Conservation (phyloP, 2,888 invertebrate species). For the Chymomyza procnemis region DNA sequence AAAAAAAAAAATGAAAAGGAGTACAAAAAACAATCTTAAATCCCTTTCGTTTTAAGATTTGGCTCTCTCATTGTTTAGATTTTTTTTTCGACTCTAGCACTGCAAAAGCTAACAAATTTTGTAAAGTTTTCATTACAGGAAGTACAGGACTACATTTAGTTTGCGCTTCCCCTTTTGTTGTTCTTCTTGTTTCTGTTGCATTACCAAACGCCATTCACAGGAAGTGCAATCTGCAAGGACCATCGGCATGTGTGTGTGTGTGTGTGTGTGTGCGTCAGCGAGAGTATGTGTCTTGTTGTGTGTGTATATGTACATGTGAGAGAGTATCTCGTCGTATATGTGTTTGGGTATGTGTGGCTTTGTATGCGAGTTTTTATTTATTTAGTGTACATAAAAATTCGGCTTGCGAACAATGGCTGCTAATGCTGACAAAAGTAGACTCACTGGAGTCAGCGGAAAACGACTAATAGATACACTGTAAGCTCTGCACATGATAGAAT, state of each 20-base stretch:
- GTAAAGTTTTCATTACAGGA: slow-evolving; percentile 70
- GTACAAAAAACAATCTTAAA: background rate
- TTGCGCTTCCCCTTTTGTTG: slow-evolving; percentile 40
- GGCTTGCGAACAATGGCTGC: background rate
- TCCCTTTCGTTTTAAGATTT: background rate
- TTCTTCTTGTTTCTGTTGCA: slow-evolving; percentile 1
- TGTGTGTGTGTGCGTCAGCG: background rate
- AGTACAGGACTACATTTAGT: slow-evolving; percentile 61
- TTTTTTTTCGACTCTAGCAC: background rate
- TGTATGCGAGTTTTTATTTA: background rate
- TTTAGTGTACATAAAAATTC: background rate
- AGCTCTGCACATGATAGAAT: too few relatives aligned
- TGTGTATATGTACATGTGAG: background rate
- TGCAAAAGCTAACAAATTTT: slow-evolving; percentile 17
- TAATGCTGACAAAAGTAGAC: background rate
- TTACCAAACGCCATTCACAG: background rate
- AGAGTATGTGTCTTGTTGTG: background rate
- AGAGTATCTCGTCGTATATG: background rate
- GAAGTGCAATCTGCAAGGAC: background rate
- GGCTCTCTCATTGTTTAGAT: background rate
- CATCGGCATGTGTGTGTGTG: background rate
- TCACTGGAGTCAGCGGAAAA: background rate
- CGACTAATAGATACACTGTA: too few relatives aligned
- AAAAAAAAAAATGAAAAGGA: background rate
- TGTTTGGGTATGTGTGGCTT: slow-evolving; percentile 9